A percentile compares a stretch with the other conserved stretches of the same genome.
Evolutionary conservation across 2,888 invertebrate genomes (phyloP).

Genomic region (Xanthorhoe designata): DNA sequence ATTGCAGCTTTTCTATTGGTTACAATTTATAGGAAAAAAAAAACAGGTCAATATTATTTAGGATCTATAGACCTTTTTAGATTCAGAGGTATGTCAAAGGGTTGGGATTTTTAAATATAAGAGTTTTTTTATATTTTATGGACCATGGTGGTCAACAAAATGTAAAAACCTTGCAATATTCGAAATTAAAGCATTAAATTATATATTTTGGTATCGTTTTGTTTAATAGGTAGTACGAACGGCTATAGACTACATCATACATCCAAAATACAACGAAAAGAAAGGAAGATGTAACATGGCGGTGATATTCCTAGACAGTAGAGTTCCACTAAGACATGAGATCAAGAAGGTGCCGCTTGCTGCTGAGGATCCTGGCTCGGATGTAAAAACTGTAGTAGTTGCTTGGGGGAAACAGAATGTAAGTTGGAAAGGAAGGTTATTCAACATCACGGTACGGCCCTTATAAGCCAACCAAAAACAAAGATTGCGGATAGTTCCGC

Average conservation of each 20-base stretch:
- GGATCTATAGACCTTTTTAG: too few relatives aligned
- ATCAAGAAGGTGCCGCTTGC: conserved; percentile 21
- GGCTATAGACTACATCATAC: conserved; percentile 1
- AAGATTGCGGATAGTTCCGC: too few relatives aligned
- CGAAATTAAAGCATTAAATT: too few relatives aligned
- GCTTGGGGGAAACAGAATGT: conserved; percentile 11
- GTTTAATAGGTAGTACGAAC: neutral
- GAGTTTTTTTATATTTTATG: too few relatives aligned
- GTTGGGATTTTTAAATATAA: too few relatives aligned
- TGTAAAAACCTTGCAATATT: too few relatives aligned
- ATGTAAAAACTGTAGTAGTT: neutral
- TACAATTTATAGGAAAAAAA: too few relatives aligned
- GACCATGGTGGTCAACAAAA: too few relatives aligned
- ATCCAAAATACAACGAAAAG: conserved; percentile 1
- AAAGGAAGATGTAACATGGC: conserved; percentile 5
- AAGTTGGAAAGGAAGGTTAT: neutral
- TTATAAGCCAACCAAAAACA: too few relatives aligned
- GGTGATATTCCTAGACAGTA: conserved; percentile 7
- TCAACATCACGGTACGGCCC: neutral
- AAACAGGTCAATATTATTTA: too few relatives aligned
- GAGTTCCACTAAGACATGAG: conserved; percentile 10
- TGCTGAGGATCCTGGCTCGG: neutral
- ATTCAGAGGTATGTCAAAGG: too few relatives aligned
- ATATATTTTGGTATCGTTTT: neutral
- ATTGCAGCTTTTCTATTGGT: too few relatives aligned